Evolutionary conservation across 2,113 vertebrate species (phyloP), one percentile per base, ranked within the genome.

Genomic region (Speoplatyrhinus poulsoni): DNA sequence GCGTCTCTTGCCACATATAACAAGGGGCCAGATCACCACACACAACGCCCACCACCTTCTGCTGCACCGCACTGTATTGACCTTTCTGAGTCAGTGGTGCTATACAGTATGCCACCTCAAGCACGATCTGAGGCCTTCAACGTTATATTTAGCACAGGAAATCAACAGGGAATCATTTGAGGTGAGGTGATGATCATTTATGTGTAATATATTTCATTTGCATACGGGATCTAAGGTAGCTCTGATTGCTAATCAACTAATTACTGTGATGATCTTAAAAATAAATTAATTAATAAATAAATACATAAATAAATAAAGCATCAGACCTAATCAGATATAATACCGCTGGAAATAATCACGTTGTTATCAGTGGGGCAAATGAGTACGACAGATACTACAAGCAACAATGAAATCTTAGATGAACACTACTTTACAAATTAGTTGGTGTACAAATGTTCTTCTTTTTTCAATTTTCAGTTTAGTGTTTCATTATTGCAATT

Each of bases 21-120:
- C 7, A 72, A 75, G 65, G 26, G 73, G 70, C 64, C 66, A 69
- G 70, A 80, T 73, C 70, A 53, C 47, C 67, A 62, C 10, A 69
- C 57, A 60, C 59, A 32, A 84, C 59, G 17, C 81, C 85, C 52
- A 56, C 85, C 60, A n/a, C 76, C 81, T 79, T 85, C 82, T 88
- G 85, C 76, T 60, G 60, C 54, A 4, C 72, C 83, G 17, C 68
- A 78, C 81, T 77, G 72, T 61, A 78, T 78, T 60, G n/a, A 11
- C 8, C 48, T 65, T 49, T 73, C 46, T 9, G 72, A 84, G 70
- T 86, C 78, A 77, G 60, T 15, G 17, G 58, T 60, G 62, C 16
- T 17, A 56, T 26, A 26, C 26, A 26, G 26, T 26, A 26, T 41
- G 4, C 36, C 36, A 41, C 36, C 36, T 41, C 36, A 5, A 41